A percentile compares a stretch with the other conserved stretches of the same genome.
These are phyloP conservation scores for Drosophila ezoana DNA, from an alignment of 2,888 invertebrate genomes.

Conservation along the genomic window DNA sequence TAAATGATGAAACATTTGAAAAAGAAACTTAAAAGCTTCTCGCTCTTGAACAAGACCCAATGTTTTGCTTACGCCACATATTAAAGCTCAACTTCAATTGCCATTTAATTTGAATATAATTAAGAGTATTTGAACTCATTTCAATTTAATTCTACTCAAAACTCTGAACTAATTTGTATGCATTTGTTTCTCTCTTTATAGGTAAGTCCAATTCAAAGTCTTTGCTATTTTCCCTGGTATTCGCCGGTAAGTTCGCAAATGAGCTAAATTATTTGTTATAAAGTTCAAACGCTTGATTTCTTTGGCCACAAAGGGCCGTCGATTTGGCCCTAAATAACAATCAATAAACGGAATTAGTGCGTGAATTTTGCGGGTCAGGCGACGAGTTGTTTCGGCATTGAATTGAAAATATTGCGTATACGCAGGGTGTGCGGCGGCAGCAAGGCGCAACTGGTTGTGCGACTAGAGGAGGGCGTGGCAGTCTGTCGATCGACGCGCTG, in stretches of 20 bases:
- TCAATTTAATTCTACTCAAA: neutral
- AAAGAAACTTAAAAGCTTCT: too few relatives aligned
- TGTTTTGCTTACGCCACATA: too few relatives aligned
- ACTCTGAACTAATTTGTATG: slow-evolving; percentile 9
- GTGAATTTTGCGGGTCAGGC: neutral
- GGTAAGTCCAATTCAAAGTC: slow-evolving; percentile 35
- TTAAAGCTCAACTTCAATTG: too few relatives aligned
- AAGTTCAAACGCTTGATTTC: neutral
- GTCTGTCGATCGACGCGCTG: slow-evolving; percentile 13
- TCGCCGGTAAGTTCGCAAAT: slow-evolving; percentile 35
- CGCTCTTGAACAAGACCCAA: too few relatives aligned
- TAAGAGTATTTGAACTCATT: neutral
- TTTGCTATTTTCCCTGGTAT: neutral
- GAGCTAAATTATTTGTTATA: slow-evolving; percentile 4
- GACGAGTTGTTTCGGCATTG: neutral
- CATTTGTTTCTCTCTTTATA: slow-evolving; percentile 25
- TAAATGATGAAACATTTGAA: too few relatives aligned
- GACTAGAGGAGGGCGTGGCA: neutral
- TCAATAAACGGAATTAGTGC: slow-evolving; percentile 16
- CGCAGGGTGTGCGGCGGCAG: slow-evolving; percentile 3
- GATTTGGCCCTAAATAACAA: slow-evolving; percentile 27
- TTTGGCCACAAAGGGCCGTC: slow-evolving; percentile 9
- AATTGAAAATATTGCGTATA: slow-evolving; percentile 34
- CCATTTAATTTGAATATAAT: neutral
- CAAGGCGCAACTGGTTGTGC: neutral